Evolutionary conservation across 2,888 invertebrate species (phyloP), one percentile per base, ranked within the genome.

Genomic region (Dryocosmus kuriphilus): DNA sequence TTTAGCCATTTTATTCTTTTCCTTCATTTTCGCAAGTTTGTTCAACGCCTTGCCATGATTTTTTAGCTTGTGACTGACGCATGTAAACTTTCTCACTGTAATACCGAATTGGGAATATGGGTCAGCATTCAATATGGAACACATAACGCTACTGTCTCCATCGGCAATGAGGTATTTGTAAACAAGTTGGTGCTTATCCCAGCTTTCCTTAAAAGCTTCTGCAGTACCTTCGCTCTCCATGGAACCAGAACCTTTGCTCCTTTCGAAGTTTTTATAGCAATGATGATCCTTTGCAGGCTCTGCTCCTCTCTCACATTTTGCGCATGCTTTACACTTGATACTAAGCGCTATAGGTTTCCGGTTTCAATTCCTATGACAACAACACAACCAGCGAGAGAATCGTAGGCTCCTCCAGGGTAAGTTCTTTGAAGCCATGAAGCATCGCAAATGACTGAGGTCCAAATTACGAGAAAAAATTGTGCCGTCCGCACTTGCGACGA

Each of bases 351-450:
- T 7, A 22, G 22, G 63, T 38, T 65, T 65, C 2, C 38, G 0
- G 14, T 65, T 65, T 35, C 63, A 24, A 4, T 1, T 0, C 65
- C 65, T 0, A 65, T 19, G 5, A 65, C 5, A 3, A 38, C 7
- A 24, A 5, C 65, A 24, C 5, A 11, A 41, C 65, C 41, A 14
- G 16, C 16, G n/a, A n/a, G n/a, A n/a, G n/a, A n/a, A n/a, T n/a
- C n/a, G n/a, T n/a, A n/a, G n/a, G n/a, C n/a, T n/a, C 27, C 65
- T 41, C 27, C 65, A 14, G 24, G 38, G 41, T 38, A 41, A 41
- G 38, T 65, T 65, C 65, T 41, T 24, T 65, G 65, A n/a, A 65
- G 27, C 65, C 65, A 67, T 16, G 65, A 46, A 19, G 14, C 46
- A 67, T 67, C 46, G 22, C 22, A 1, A n/a, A 27, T 8, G 14